A percentile compares a stretch with the other conserved stretches of the same genome.
Evolutionary conservation across 2,113 vertebrate genomes (phyloP).

Genomic region (Centrocercus urophasianus): DNA sequence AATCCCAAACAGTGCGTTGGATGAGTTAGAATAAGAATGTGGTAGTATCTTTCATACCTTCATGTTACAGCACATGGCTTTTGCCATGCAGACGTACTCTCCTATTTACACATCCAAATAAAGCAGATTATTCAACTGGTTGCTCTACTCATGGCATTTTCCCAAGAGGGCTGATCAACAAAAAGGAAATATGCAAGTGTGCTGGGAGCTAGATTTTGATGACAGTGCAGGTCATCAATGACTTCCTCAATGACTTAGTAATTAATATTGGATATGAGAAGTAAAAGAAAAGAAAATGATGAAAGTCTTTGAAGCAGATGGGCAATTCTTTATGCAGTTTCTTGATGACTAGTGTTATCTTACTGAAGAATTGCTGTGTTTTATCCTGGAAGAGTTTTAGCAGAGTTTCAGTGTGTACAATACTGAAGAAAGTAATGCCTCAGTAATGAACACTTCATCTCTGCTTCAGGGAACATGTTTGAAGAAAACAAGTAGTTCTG

Average conservation of each 20-base stretch:
- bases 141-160: neutral
- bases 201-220: neutral
- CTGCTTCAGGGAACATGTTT: neutral
- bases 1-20: neutral
- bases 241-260: neutral
- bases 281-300: neutral
- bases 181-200: neutral
- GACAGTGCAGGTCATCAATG: neutral
- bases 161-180: neutral
- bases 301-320: neutral
- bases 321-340: neutral
- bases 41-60: neutral
- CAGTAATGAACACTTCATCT: neutral
- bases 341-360: neutral
- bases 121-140: neutral
- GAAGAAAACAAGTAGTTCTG: neutral
- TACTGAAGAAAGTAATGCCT: neutral
- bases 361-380: neutral
- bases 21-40: neutral
- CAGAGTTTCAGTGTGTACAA: neutral
- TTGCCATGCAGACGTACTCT: neutral
- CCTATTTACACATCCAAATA: neutral
- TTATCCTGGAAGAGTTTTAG: neutral
- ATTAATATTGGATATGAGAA: neutral
- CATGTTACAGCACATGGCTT: neutral